phyloP scores from a whole-genome alignment of 2,888 invertebrate species.

The Epirrita christyi region DNA sequence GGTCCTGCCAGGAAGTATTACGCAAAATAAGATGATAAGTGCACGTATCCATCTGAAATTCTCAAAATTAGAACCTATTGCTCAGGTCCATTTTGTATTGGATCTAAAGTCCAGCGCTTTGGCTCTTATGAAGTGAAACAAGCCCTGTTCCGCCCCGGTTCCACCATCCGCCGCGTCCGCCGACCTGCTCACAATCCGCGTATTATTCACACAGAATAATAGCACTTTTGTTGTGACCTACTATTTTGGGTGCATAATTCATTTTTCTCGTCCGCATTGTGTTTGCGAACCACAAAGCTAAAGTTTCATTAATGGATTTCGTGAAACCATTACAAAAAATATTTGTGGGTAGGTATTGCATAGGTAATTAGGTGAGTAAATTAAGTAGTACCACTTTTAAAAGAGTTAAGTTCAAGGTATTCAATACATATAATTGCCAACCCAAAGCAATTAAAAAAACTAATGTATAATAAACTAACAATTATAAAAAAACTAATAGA shows the following conservation, averaged over 20 bases:
- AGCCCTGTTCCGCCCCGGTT: constrained; percentile 28
- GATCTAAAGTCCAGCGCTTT: not conserved
- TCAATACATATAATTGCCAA: no score
- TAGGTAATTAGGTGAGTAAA: no score
- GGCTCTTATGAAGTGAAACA: constrained; percentile 11
- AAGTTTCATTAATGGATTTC: not conserved
- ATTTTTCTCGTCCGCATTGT: constrained; percentile 17
- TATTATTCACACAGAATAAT: constrained; percentile 40
- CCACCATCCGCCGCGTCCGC: constrained; percentile 27
- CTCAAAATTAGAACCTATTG: no score
- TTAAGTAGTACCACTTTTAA: no score
- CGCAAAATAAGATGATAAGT: no score
- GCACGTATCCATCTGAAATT: no score
- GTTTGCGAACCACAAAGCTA: not conserved
- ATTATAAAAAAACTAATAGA: no score
- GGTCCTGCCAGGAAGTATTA: no score
- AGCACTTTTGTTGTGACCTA: constrained; percentile 34
- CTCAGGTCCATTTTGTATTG: not conserved
- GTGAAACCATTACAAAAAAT: not conserved
- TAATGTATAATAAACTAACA: no score
- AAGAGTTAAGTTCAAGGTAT: no score
- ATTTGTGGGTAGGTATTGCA: no score
- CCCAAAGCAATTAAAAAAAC: no score
- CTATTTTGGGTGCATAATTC: constrained; percentile 32
- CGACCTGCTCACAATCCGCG: constrained; percentile 24